Base-by-base conservation (phyloP, 1,140 invertebrate genomes). In the Dendroctonus valens region DNA sequence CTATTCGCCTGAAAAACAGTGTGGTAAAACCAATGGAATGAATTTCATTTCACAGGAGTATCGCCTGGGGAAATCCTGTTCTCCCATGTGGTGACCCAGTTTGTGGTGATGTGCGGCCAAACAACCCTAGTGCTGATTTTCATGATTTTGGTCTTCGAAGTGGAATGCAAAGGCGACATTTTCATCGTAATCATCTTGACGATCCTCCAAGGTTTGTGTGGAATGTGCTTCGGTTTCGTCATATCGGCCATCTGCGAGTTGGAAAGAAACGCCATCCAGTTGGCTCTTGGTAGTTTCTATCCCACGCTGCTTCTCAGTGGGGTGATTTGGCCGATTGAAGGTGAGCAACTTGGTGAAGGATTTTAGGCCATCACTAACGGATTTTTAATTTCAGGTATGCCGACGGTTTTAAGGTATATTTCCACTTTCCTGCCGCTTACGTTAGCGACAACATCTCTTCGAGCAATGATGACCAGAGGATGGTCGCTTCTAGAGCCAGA, bases 141-240 rank as follows among this genome's bases (percentile, higher is more conserved):
- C 77, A 94, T 96, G 87, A 91, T 97, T 70, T 81, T 92, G 0
- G 91, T 96, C 0, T 94, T 96, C 72, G 85, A 89, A 2, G 91
- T 96, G 5, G 89, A 93, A 73, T 91, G 91, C 73, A 87, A 91
- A 68, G 94, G 94, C 5, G 89, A 92, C 41, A 85, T 96, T 40
- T 81, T 88, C 37, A 89, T 89, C 81, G 93, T 96, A 3, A 85
- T 97, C 59, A 80, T 93, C 41, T 77, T 97, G 7, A 93, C 93
- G 0, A 86, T 97, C 64, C 80, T 93, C 61, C 89, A 91, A 79
- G 94, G 93, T 79, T 83, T 95, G 7, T 96, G 93, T 77, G 96
- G 95, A 72, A 97, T 97, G 95, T 91, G 91, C 74, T 95, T 95
- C 77, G 91, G 91, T 54, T 91, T 97, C 79, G 89, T 97, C n/a